Conservation (phyloP, 2,797 vertebrate genomes). For the Nasua narica region DNA sequence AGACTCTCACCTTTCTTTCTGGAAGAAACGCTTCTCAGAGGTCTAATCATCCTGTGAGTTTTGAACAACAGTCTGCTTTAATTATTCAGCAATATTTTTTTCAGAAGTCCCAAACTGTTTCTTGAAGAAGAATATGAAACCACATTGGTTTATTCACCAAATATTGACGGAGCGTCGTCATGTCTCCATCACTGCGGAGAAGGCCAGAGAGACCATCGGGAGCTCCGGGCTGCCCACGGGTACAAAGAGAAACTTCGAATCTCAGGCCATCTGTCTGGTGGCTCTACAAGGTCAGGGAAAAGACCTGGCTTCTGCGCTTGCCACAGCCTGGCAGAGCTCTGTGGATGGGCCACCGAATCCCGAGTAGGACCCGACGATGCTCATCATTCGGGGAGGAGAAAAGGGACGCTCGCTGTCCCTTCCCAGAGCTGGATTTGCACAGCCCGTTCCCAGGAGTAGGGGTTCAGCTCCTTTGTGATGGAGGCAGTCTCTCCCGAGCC, state of each 20-base stretch:
- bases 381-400: neutral
- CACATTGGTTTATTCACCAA: neutral
- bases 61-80: neutral
- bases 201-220: rapidly evolving
- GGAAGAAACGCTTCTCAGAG: neutral
- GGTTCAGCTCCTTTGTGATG: too few relatives aligned
- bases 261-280: rapidly evolving
- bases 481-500: neutral
- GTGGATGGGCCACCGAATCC: neutral
- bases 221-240: neutral
- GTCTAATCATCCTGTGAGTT: neutral
- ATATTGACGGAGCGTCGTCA: neutral
- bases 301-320: neutral
- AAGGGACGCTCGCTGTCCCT: neutral
- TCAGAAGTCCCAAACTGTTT: neutral
- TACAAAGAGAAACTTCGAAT: neutral
- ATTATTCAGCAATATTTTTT: neutral
- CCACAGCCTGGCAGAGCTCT: neutral
- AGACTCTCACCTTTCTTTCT: neutral
- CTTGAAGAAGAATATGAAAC: neutral
- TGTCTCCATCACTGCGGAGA: neutral
- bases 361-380: neutral
- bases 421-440: neutral
- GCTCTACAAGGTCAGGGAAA: neutral
- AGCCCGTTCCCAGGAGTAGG: neutral